A percentile compares a stretch with the other conserved stretches of the same genome.
Conservation (phyloP, 2,888 invertebrate species). For the Epistrophella euchroma region DNA sequence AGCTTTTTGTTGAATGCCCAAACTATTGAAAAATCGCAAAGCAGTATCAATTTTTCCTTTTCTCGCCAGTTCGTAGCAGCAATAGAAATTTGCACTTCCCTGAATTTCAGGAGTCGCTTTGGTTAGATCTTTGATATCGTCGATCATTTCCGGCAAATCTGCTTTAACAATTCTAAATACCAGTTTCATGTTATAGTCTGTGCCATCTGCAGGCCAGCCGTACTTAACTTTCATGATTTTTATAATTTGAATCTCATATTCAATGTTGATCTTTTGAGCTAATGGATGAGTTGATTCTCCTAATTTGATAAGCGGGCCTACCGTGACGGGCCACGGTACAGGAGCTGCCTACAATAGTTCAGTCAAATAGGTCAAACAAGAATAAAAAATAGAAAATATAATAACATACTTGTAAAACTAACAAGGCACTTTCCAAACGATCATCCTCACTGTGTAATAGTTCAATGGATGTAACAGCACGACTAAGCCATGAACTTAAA, state of each 20-base stretch:
- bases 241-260: slow-evolving; percentile 83
- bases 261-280: slow-evolving; percentile 81
- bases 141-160: slow-evolving; percentile 82
- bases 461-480: slow-evolving; percentile 81
- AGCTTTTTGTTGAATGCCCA: slow-evolving; percentile 77
- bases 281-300: slow-evolving; percentile 83
- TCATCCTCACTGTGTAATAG: slow-evolving; percentile 82
- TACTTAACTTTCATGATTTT: slow-evolving; percentile 84
- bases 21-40: slow-evolving; percentile 79
- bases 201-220: slow-evolving; percentile 81
- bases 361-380: not conserved
- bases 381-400: not conserved
- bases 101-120: slow-evolving; percentile 81
- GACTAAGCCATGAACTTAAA: slow-evolving; percentile 81
- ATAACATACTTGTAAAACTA: slow-evolving; percentile 79
- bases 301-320: slow-evolving; percentile 80
- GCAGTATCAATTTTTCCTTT: slow-evolving; percentile 81
- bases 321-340: slow-evolving; percentile 82
- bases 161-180: slow-evolving; percentile 82
- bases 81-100: slow-evolving; percentile 81
- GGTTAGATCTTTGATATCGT: slow-evolving; percentile 81
- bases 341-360: slow-evolving; percentile 79
- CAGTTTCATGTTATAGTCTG: slow-evolving; percentile 80
- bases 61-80: slow-evolving; percentile 81
- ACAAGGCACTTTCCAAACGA: slow-evolving; percentile 81